Evolutionary conservation across 2,113 vertebrate species (phyloP).

Genomic region (Melozone crissalis): DNA sequence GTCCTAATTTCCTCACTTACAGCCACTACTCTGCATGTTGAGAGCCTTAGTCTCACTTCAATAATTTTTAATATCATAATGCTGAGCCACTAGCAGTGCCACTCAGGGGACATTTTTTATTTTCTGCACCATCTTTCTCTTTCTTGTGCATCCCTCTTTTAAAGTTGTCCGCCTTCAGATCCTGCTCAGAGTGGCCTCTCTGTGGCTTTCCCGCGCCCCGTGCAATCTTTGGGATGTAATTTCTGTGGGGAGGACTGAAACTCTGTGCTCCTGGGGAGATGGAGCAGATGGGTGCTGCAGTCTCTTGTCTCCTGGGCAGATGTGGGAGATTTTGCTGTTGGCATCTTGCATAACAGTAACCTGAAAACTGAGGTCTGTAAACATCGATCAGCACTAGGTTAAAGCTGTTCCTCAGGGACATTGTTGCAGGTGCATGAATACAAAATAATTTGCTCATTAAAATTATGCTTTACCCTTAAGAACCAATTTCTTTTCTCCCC

Average conservation of each 20-base stretch:
- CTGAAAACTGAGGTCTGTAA: neutral
- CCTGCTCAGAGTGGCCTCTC: neutral
- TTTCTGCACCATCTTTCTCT: neutral
- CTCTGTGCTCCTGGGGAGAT: neutral
- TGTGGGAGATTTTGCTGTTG: neutral
- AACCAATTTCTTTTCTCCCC: neutral
- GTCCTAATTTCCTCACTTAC: conserved; percentile 68
- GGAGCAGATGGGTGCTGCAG: neutral
- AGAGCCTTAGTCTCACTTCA: conserved; percentile 41
- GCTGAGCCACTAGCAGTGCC: neutral
- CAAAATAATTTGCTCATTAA: neutral
- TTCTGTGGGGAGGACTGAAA: neutral
- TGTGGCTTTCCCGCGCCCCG: accelerated
- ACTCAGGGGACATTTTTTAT: neutral
- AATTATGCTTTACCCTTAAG: neutral
- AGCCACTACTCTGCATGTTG: conserved; percentile 25
- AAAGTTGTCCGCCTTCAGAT: neutral
- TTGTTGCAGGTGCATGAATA: neutral
- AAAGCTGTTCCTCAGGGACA: accelerated
- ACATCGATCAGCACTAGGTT: accelerated
- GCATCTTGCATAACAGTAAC: neutral
- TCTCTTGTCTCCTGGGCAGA: accelerated
- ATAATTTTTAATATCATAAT: conserved; percentile 12
- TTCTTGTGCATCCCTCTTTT: neutral
- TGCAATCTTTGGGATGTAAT: neutral